Evolutionary conservation across 2,888 invertebrate species (phyloP).

Genomic region (Drosophila diplacantha): DNA sequence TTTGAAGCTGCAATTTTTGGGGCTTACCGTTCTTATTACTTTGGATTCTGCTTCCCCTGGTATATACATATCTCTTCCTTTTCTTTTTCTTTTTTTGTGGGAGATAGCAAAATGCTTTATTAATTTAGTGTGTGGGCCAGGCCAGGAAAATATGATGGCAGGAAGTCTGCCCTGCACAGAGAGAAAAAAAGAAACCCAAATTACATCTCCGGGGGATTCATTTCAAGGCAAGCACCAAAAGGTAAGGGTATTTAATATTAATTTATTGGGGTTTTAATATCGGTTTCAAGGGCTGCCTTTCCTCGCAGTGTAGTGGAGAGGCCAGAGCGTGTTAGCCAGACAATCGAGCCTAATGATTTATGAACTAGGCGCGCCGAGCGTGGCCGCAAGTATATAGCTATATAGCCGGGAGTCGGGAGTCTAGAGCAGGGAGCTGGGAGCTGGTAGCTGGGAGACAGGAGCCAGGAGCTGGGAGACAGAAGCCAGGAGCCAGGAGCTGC

Average conservation of each 20-base stretch:
- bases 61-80: slow-evolving; percentile 1
- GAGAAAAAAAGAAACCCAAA: slow-evolving; percentile 12
- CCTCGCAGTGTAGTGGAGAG: slow-evolving; percentile 6
- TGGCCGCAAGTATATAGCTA: slow-evolving; percentile 55
- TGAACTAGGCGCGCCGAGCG: slow-evolving; percentile 59
- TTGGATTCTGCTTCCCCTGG: slow-evolving; percentile 24
- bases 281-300: neutral
- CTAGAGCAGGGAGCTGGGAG: neutral
- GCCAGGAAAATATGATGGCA: slow-evolving; percentile 22
- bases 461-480: neutral
- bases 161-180: slow-evolving; percentile 7
- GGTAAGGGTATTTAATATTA: neutral
- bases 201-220: too few species aligned
- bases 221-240: neutral
- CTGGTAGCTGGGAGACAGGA: neutral
- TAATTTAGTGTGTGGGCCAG: slow-evolving; percentile 69
- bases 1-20: slow-evolving; percentile 61
- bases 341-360: slow-evolving; percentile 73
- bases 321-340: slow-evolving; percentile 65
- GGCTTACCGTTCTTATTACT: slow-evolving; percentile 38
- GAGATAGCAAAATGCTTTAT: slow-evolving; percentile 72
- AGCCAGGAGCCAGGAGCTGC: neutral
- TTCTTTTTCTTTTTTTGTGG: slow-evolving; percentile 22
- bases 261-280: too few species aligned
- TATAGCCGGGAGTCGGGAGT: slow-evolving; percentile 3